A percentile compares a stretch with the other conserved stretches of the same genome.
Conservation (phyloP, 2,797 vertebrate genomes). For the Pempheris klunzingeri region DNA sequence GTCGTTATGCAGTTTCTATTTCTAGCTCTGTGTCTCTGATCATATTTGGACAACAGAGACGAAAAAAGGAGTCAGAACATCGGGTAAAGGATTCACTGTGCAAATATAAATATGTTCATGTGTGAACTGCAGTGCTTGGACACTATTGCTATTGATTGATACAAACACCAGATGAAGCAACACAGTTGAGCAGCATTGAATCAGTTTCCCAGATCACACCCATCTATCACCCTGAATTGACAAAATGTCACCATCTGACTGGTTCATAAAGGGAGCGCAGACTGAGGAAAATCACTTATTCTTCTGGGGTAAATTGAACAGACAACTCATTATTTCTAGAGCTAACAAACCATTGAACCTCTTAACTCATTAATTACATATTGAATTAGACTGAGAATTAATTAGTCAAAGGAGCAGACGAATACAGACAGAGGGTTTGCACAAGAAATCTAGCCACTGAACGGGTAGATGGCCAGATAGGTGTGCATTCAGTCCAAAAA, state of each 20-base stretch:
- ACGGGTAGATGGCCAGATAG: neutral
- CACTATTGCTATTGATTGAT: neutral
- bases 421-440: slow-evolving; percentile 20
- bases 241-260: slow-evolving; percentile 23
- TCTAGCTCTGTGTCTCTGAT: no score
- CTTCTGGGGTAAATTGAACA: slow-evolving; percentile 23
- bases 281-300: slow-evolving; percentile 32
- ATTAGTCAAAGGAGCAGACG: slow-evolving; percentile 37
- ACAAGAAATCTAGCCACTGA: slow-evolving; percentile 6
- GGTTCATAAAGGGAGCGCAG: slow-evolving; percentile 6
- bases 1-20: no score
- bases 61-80: no score
- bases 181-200: no score
- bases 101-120: no score
- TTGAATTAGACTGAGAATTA: slow-evolving; percentile 54
- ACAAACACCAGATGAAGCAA: no score
- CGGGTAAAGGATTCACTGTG: no score
- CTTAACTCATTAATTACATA: slow-evolving; percentile 62
- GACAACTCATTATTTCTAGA: slow-evolving; percentile 62
- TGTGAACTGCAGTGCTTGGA: neutral
- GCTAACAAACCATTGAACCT: slow-evolving; percentile 45
- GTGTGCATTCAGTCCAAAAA: slow-evolving; percentile 1
- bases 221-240: slow-evolving; percentile 10
- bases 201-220: neutral
- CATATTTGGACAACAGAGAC: no score